Base-by-base conservation (phyloP, 2,113 vertebrate species). In the Chelonoidis abingdonii region DNA sequence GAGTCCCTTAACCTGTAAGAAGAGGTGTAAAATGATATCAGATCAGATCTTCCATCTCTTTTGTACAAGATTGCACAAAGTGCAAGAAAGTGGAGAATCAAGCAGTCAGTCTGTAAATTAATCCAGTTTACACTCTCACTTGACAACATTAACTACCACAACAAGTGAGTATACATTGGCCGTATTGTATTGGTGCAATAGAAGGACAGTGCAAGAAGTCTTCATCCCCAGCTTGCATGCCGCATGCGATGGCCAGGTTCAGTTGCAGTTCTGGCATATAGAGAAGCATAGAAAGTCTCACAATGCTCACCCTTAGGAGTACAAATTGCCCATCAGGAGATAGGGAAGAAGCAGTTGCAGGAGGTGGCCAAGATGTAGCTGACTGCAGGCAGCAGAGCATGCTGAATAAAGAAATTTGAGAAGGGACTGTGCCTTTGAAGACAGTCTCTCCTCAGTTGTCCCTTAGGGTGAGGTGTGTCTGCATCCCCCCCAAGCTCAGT, bases 11-110 rank as follows among this genome's bases (percentile, higher is more conserved):
- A 49, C 11, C 47, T 75, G 57, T 44, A 75, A 86, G 72, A 25
- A 22, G 27, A 49, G 4, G 25, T 69, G 35, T 1, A 75, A 72
- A 75, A 41, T 75, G n/a, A 38, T 38, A 1, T 41, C 27, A 50
- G 49, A 49, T 41, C 38, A 91, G 76, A 89, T 25, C 27, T 85
- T 94, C 29, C 17, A 29, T 19, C 83, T 38, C 57, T 31, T 80
- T 47, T 35, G 52, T 59, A 84, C 16, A 27, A 83, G 22, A 59
- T 4, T 59, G 14, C 56, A 56, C 25, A 69, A 80, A 29, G 41
- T n/a, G n/a, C 21, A 80, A 22, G 0, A 0, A 27, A 80, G 49
- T 35, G 35, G 27, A 79, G 3, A 5, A 41, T 41, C 72, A 76
- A 27, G 41, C 41, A 4, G 10, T 76, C 24, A 4, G n/a, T 44